Percentiles rank a stretch among this genome's conserved stretches.
Evolutionary conservation across 2,888 invertebrate species (phyloP).

Genomic region (Frankliniella intonsa): DNA sequence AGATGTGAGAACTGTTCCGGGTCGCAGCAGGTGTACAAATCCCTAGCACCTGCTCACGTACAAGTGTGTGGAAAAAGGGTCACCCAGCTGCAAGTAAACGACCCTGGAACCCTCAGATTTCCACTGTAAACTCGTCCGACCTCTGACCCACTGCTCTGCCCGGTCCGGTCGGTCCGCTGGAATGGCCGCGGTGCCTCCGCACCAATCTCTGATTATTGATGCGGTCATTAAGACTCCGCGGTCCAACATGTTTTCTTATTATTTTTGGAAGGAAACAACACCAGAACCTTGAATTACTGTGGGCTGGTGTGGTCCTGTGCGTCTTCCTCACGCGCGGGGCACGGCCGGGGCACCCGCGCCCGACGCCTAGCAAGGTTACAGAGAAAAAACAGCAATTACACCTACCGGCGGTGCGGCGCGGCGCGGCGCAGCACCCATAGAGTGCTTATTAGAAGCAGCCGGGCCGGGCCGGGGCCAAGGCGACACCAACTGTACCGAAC

Average conservation of each 20-base stretch:
- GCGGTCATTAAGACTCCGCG: constrained; percentile 10
- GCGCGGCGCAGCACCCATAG: background rate
- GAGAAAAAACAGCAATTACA: constrained; percentile 20
- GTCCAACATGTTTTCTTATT: background rate
- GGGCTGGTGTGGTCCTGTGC: background rate
- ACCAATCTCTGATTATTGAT: constrained; percentile 18
- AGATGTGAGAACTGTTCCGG: no score
- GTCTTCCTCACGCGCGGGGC: background rate
- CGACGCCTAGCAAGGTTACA: background rate
- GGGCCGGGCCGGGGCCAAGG: no score
- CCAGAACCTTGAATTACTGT: constrained; percentile 16
- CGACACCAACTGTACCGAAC: no score
- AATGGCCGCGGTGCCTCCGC: background rate
- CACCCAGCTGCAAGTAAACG: background rate
- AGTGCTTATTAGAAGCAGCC: background rate
- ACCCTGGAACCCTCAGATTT: background rate
- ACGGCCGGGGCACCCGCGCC: background rate
- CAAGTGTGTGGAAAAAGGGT: no score
- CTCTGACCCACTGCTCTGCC: no score
- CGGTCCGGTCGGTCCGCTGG: background rate
- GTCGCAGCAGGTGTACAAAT: no score
- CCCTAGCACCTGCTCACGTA: no score
- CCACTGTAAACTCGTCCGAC: background rate
- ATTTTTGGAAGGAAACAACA: background rate
- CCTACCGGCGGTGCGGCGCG: background rate